Evolutionary conservation across 2,797 vertebrate genomes (phyloP).

Genomic region (Morus bassanus): DNA sequence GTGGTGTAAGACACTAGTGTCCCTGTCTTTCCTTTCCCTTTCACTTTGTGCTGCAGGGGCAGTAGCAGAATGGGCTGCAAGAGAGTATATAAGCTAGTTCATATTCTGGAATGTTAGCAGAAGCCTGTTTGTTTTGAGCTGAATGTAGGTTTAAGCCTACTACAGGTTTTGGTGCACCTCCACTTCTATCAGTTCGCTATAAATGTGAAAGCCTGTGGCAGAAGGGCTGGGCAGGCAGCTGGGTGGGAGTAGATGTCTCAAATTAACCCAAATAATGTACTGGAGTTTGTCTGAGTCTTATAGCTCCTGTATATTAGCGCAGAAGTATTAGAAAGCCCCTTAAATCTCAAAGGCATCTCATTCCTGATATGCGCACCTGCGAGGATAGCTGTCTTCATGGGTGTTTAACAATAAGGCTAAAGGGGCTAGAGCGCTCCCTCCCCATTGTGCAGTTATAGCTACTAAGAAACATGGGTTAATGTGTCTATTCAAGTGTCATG

Average conservation of each 20-base stretch:
- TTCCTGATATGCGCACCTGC: rapidly evolving
- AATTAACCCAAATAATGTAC: neutral
- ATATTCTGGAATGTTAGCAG: neutral
- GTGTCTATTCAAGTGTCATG: neutral
- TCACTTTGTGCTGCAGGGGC: neutral
- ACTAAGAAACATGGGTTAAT: neutral
- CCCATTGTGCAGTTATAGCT: neutral
- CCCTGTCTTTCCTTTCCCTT: neutral
- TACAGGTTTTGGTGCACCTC: neutral
- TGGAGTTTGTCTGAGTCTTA: neutral
- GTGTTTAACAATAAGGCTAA: neutral
- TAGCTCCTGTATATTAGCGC: neutral
- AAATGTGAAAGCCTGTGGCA: neutral
- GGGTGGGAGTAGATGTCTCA: neutral
- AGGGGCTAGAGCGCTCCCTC: neutral
- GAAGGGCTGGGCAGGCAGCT: neutral
- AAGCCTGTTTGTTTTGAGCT: neutral
- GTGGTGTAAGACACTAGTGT: neutral
- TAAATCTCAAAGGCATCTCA: neutral
- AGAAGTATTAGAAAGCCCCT: neutral
- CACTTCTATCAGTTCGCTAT: neutral
- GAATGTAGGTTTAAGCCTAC: neutral
- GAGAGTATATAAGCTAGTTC: neutral
- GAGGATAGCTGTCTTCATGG: neutral
- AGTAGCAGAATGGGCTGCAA: neutral